Evolutionary conservation across 2,113 vertebrate species (phyloP), one percentile per base, ranked within the genome.

Genomic region (Orycteropus afer): DNA sequence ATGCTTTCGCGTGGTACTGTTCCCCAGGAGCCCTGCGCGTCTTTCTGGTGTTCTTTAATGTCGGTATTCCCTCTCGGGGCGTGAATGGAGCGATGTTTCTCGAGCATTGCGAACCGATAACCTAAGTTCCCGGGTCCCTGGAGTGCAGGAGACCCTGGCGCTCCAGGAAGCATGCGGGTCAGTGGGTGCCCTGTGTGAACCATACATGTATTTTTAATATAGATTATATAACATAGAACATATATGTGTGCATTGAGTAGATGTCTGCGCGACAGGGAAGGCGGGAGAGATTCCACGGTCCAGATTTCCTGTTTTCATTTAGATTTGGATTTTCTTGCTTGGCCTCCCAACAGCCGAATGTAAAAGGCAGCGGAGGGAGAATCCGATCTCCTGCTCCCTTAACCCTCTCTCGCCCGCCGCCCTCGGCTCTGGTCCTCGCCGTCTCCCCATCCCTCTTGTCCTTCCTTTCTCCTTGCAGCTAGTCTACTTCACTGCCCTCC

Each of bases 381-480:
- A 76, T 86, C 69, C 29, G 14, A 71, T 77, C 82, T 27, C 67
- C 63, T 3, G 86, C 59, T 61, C 45, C 29, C 25, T 65, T 95
- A 96, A 96, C 93, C 89, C 97, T 84, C 59, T 92, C 74, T 69
- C 23, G 12, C 37, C 88, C 82, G 69, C 45, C 71, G 51, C 22
- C 15, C 61, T 74, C 25, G 40, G 86, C 85, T 57, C 71, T 12
- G 61, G 53, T 63, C 77, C 84, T 81, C 53, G 84, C 76, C 76
- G 34, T 94, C 45, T 94, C 53, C 73, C 96, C 78, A 88, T 95
- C 95, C 76, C 86, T 82, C 65, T 63, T 85, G 97, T 23, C 97
- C 97, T 98, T 97, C 93, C 91, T 95, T 97, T 97, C 97, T 96
- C 97, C 97, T 98, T 97, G 97, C 79, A 59, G 83, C 76, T 11